These are phyloP conservation scores for Nerophis ophidion DNA, from an alignment of 2,113 vertebrate species.

Conservation along the genomic window DNA sequence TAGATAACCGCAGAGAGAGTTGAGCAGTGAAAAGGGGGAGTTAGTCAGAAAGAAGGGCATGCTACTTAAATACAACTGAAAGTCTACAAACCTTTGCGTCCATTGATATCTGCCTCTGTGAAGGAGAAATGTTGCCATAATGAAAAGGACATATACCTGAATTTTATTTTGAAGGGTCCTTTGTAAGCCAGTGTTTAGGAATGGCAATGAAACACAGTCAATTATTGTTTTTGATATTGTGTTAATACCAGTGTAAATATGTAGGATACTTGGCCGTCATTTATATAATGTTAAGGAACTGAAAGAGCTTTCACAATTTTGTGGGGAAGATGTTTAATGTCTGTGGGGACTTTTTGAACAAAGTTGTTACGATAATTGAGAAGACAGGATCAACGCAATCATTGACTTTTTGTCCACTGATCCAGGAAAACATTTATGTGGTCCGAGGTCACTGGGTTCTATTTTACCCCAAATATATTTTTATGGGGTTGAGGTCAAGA, in stretches of 20 bases:
- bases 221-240: background rate
- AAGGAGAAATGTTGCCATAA: constrained; percentile 76
- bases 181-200: constrained; percentile 20
- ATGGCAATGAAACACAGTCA: constrained; percentile 20
- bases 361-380: no score
- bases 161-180: constrained; percentile 29
- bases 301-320: no score
- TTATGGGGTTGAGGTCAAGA: background rate
- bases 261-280: no score
- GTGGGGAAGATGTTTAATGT: no score
- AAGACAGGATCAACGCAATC: no score
- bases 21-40: constrained; percentile 43
- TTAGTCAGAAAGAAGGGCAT: constrained; percentile 68
- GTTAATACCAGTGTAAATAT: no score
- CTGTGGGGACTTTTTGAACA: no score
- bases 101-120: constrained; percentile 74
- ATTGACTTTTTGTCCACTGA: no score
- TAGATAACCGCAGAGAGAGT: constrained; percentile 43
- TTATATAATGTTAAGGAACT: no score
- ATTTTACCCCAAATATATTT: background rate
- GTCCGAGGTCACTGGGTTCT: background rate
- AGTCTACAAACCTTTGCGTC: constrained; percentile 77
- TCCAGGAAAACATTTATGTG: background rate
- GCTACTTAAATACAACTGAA: constrained; percentile 67
- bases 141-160: constrained; percentile 60